Base-by-base conservation (phyloP, 2,113 vertebrate genomes). In the Sinocyclocheilus grahami region DNA sequence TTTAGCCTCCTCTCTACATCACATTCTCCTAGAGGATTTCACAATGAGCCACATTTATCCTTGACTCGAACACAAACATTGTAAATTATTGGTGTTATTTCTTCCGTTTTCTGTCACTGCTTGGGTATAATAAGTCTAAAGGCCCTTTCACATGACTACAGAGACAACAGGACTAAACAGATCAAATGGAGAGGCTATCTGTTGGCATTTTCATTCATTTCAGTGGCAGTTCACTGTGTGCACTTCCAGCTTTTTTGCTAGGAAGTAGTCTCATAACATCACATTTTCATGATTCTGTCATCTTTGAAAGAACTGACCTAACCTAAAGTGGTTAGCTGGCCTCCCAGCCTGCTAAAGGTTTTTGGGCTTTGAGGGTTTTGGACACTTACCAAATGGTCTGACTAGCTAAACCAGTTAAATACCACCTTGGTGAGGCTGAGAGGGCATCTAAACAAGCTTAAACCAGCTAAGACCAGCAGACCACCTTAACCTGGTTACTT, bases 31-130 rank as follows among this genome's bases (percentile, higher is more conserved):
- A 83, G 53, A 90, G 86, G 83, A 93, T 92, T 91, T 90, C 91
- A 91, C 92, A 92, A 92, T 92, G 92, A 93, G 91, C 82, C 88
- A 88, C 87, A 87, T 87, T 80, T 65, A 91, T 90, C 82, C 90
- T 87, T 86, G 89, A 91, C 88, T 92, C 91, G 92, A 94, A 94
- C 93, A 92, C 92, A 90, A 92, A 94, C 74, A 75, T 78, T 85
- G 90, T 92, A 93, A 90, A 91, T 78, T 93, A 91, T 92, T 90
- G 89, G 90, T 92, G 90, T 89, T 91, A 87, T 89, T 88, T 88
- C 89, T 94, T 93, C 92, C 90, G 92, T 92, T 92, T 90, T 89
- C 90, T 92, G 89, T 90, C 89, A 90, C 92, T 86, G 24, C 51
- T 85, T 85, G 88, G 90, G 94, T 93, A 94, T 92, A 91, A 92